phyloP scores from a whole-genome alignment of 1,140 invertebrate genomes.

The Hydropsyche tenuis region DNA sequence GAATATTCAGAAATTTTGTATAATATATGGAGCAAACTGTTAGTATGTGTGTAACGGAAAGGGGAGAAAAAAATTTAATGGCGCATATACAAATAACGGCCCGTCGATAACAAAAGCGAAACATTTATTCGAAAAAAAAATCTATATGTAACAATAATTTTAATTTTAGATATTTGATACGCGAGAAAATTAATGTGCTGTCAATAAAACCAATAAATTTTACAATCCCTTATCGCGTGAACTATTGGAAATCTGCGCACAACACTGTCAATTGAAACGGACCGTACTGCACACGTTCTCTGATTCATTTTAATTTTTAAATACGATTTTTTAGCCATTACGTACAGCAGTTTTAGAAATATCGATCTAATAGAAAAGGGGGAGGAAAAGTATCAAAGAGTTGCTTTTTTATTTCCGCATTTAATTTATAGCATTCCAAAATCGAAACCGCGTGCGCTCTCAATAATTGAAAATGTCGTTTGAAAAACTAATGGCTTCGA shows the following conservation, averaged over 20 bases:
- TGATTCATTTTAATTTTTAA: constrained; percentile 6
- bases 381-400: constrained; percentile 45
- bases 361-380: constrained; percentile 21
- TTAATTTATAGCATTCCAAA: constrained; percentile 50
- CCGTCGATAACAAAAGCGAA: constrained; percentile 39
- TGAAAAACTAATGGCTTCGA: constrained; percentile 47
- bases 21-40: constrained; percentile 33
- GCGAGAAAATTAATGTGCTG: constrained; percentile 48
- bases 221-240: constrained; percentile 47
- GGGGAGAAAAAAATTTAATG: constrained; percentile 43
- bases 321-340: background rate
- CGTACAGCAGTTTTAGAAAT: constrained; percentile 36
- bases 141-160: constrained; percentile 39
- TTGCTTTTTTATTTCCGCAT: constrained; percentile 46
- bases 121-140: constrained; percentile 15
- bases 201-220: constrained; percentile 50
- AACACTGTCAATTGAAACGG: constrained; percentile 40
- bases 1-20: constrained; percentile 27
- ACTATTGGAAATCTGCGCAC: constrained; percentile 38
- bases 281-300: constrained; percentile 41
- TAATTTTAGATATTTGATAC: constrained; percentile 48
- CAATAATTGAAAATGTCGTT: constrained; percentile 49
- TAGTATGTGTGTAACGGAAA: background rate
- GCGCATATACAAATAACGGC: constrained; percentile 44
- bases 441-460: constrained; percentile 47